Base-by-base conservation (phyloP, 2,113 vertebrate species). In the Balaeniceps rex region DNA sequence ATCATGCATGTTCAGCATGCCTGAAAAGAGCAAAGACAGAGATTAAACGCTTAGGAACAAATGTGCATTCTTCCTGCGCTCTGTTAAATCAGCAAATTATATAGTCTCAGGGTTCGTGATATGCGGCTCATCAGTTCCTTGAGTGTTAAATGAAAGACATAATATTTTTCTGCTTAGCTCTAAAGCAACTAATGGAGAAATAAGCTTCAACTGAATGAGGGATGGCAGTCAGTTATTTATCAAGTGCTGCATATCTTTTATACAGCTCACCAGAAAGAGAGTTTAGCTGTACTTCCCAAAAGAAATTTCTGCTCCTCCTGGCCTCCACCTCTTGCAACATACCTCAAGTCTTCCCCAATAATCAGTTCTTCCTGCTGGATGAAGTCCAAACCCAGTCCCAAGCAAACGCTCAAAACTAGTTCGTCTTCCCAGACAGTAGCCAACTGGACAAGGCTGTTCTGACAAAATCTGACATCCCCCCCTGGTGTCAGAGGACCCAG, bases 1-100 rank as follows among this genome's bases (percentile, higher is more conserved):
- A 96, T 99, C 98, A 12, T 99, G 99, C 95, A 99, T 99, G 55
- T 98, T 99, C 44, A 99, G 99, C 93, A 99, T 98, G 86, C 99
- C 99, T 99, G 98, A 33, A 92, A 69, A 58, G 71, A 72, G 89
- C 81, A 95, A 51, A 95, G 71, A 36, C 76, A 82, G 19, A 81
- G 19, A 28, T 82, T 22, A 70, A 90, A 57, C 31, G 55, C 66
- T 58, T 57, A 31, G 52, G 74, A 75, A 47, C 25, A 55, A 6
- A 70, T 57, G 44, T 9, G 61, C 49, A 4, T 42, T 58, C 54
- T 46, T 58, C 40, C 77, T 70, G 83, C 23, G 6, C 60, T 82
- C 80, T 17, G 11, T 42, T 36, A 74, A 38, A 83, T 33, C 79
- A 58, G 54, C 65, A 46, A 68, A 63, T 82, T 72, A 68, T 19